These are phyloP conservation scores for Coregonus suidteri DNA, from an alignment of 2,797 vertebrate species.

Conservation along the genomic window DNA sequence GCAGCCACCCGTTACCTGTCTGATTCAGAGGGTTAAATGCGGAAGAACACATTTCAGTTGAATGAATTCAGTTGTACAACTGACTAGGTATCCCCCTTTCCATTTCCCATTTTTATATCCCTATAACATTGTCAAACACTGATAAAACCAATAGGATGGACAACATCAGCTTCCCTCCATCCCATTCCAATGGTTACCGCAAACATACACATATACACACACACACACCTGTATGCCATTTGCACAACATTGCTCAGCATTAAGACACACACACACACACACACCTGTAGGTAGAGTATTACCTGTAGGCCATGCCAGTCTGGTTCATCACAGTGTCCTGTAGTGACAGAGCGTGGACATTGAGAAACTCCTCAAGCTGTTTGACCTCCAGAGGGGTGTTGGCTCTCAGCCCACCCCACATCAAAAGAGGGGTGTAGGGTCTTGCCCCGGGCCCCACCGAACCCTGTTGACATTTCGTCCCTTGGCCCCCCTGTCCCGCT, in stretches of 20 bases:
- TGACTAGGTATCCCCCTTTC: too few species aligned
- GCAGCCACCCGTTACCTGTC: too few species aligned
- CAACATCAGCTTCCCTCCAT: background rate
- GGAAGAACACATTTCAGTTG: too few species aligned
- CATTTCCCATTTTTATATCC: too few species aligned
- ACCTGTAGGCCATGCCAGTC: conserved; percentile 71
- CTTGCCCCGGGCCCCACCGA: conserved; percentile 35
- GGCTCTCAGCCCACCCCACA: conserved; percentile 64
- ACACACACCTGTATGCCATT: conserved; percentile 73
- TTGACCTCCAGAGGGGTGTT: conserved; percentile 71
- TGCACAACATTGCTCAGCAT: background rate
- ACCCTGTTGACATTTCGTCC: conserved; percentile 29
- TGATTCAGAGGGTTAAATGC: too few species aligned
- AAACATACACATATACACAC: background rate
- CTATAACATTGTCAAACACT: background rate
- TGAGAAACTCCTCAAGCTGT: conserved; percentile 84
- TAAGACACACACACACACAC: background rate
- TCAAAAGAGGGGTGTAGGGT: conserved; percentile 52
- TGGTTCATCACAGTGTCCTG: conserved; percentile 77
- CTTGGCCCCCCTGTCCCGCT: conserved; percentile 45
- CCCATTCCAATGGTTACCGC: background rate
- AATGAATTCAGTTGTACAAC: too few species aligned
- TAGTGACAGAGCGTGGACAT: conserved; percentile 80
- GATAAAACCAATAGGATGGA: background rate
- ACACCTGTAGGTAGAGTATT: background rate